A percentile compares a stretch with the other conserved stretches of the same genome.
Conservation (phyloP, 1,140 invertebrate genomes). For the Heliconius himera region DNA sequence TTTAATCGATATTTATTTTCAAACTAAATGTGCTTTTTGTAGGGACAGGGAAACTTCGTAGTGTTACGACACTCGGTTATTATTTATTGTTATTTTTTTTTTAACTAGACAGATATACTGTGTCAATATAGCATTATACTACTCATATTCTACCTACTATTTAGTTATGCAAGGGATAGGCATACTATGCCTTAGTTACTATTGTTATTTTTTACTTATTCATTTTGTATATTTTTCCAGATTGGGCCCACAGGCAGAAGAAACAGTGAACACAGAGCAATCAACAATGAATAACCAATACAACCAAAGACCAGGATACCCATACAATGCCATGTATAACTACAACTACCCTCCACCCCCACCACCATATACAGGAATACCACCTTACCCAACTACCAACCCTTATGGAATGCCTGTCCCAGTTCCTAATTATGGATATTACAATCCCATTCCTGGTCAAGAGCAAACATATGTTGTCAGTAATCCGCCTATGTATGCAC, state of each 20-base stretch:
- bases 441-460: constrained; percentile 41
- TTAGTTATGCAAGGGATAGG: neutral
- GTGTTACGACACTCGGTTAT: too few relatives aligned
- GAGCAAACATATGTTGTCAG: constrained; percentile 49
- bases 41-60: too few relatives aligned
- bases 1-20: neutral
- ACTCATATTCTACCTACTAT: neutral
- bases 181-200: too few relatives aligned
- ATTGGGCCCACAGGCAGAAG: constrained; percentile 71
- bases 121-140: too few relatives aligned
- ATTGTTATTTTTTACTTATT: neutral
- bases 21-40: neutral
- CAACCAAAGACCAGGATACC: constrained; percentile 63
- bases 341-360: constrained; percentile 54
- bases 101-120: too few relatives aligned
- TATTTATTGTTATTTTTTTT: too few relatives aligned
- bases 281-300: constrained; percentile 72
- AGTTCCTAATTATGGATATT: constrained; percentile 55
- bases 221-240: constrained; percentile 55
- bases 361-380: constrained; percentile 45
- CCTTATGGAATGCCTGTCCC: constrained; percentile 61
- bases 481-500: constrained; percentile 54
- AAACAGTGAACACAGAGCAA: constrained; percentile 54
- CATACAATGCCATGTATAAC: constrained; percentile 53
- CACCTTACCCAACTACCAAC: constrained; percentile 49